Conservation (phyloP, 2,888 invertebrate genomes). For the Diarsia mendica region DNA sequence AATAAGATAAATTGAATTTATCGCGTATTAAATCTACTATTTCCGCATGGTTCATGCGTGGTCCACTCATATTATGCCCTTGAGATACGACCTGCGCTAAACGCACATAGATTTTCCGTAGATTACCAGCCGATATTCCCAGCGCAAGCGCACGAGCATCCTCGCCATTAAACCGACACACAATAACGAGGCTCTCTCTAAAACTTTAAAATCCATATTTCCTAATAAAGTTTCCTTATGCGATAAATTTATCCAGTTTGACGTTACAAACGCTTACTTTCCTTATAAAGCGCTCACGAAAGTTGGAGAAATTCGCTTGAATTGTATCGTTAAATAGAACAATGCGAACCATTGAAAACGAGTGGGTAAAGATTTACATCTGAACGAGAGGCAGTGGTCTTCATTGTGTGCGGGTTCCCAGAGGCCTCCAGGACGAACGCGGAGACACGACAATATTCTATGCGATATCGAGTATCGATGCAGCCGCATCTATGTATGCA, state of each 20-base stretch:
- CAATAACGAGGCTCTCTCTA: constrained; percentile 25
- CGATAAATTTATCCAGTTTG: constrained; percentile 59
- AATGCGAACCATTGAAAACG: constrained; percentile 80
- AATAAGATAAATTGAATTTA: constrained; percentile 83
- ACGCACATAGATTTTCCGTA: constrained; percentile 70
- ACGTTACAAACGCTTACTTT: constrained; percentile 66
- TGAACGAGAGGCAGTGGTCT: constrained; percentile 76
- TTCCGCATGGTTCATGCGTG: constrained; percentile 74
- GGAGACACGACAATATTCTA: constrained; percentile 78
- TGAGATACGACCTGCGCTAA: constrained; percentile 71
- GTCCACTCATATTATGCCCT: constrained; percentile 74
- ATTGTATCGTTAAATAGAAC: constrained; percentile 81
- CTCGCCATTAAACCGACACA: constrained; percentile 40
- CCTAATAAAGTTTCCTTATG: constrained; percentile 49
- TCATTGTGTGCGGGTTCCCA: constrained; percentile 75
- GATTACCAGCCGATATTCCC: constrained; percentile 64
- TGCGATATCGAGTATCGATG: constrained; percentile 79
- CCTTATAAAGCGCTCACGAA: constrained; percentile 72
- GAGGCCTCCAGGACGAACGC: constrained; percentile 72
- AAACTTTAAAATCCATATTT: constrained; percentile 52
- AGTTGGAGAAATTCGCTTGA: constrained; percentile 77
- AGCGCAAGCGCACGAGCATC: constrained; percentile 47
- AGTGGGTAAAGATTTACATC: constrained; percentile 82
- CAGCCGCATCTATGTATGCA: constrained; percentile 79
- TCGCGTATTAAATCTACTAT: constrained; percentile 79